Base-by-base conservation (phyloP, 2,113 vertebrate species). In the Haemorhous mexicanus region DNA sequence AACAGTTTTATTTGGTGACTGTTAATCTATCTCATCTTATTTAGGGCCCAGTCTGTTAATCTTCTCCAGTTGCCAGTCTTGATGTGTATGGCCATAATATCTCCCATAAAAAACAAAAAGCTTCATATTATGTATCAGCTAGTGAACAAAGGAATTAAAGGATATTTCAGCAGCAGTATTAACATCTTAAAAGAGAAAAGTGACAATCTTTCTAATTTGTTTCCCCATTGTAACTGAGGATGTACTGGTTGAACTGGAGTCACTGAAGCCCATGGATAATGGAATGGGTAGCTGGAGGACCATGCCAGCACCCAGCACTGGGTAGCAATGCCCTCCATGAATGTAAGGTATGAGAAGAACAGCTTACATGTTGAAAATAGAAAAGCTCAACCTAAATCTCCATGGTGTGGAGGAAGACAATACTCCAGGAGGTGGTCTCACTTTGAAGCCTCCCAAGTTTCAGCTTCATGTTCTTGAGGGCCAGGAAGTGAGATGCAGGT, bases 321-420 rank as follows among this genome's bases (percentile, higher is more conserved):
- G 39, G 62, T 21, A 26, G 69, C 43, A 73, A 27, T 41, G 12
- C 27, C 62, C 44, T 59, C 47, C 18, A 3, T 33, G 46, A 44
- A 26, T 0, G 0, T 27, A 17, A 47, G 24, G 15, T 37, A 19
- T 4, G n/a, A 87, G 8, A 44, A n/a, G 35, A 64, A 7, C 33
- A 66, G 21, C 74, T 85, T 44, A 4, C 11, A 2, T 64, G 22
- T 3, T 52, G 44, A 27, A 87, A 68, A 64, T 11, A 46, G 41
- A 70, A 78, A 59, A 84, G 18, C 30, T 55, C 32, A 61, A 47
- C 67, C 62, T 66, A 39, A 59, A 55, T 30, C 47, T 62, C 33
- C 8, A 1, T 44, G 37, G 9, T 20, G 18, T 26, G 39, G 43
- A 76, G 39, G 52, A 76, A 73, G 79, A 30, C 13, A 12, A 2